Evolutionary conservation across 2,888 invertebrate species (phyloP), one percentile per base, ranked within the genome.

Genomic region (Electrophaes corylata): DNA sequence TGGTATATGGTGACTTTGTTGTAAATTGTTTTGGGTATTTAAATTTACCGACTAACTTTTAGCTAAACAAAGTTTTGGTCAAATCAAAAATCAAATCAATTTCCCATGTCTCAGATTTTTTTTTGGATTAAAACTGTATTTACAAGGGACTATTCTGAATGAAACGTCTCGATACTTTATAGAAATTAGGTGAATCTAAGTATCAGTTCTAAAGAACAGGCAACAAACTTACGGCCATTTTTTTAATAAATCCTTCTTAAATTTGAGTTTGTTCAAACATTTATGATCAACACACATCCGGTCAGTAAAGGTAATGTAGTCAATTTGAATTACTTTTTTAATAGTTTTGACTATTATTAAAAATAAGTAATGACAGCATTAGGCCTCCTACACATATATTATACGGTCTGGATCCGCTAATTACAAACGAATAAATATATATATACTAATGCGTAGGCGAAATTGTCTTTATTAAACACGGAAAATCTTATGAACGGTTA

Each of bases 401-500:
- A 16, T 37, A 16, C 37, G 16, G 37, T 16, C 6, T 8, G 33
- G 37, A 37, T 16, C 16, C 31, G 16, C 37, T 37, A 37, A 37
- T 37, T 37, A 37, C 37, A 37, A 10, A 16, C 16, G 14, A 37
- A 16, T 37, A 37, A 37, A 37, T 37, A 37, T 16, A 37, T 37
- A 16, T 37, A 16, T 37, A 44, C 10, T 11, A 31, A 16, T 11
- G 62, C 51, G 37, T 35, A 51, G 48, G 29, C 31, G 58, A 59
- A 45, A 59, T 59, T 68, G 72, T 69, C 47, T 23, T 33, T 26
- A 33, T 46, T 18, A 37, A 47, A 47, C 20, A 5, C 47, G 33
- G 33, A 14, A 23, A 23, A 35, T 16, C 37, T n/a, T 19, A 18
- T 29, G 66, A 81, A 78, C 75, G 74, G 77, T 76, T 79, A 73